Base-by-base conservation (phyloP, 2,113 vertebrate genomes). In the Carassius auratus region DNA sequence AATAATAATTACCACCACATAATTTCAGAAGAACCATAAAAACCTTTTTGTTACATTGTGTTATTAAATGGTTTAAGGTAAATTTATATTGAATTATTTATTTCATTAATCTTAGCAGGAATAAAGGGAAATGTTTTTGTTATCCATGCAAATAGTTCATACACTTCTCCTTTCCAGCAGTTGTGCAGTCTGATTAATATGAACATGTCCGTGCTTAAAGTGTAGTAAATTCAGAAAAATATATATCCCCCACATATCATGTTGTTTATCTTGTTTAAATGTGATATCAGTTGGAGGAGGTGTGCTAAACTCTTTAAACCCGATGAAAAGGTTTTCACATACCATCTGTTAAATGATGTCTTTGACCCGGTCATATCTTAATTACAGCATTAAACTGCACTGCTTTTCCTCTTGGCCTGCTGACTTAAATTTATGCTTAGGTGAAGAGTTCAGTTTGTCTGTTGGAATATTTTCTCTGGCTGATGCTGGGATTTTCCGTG, bases 401-500 rank as follows among this genome's bases (percentile, higher is more conserved):
- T 48, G 45, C 59, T 76, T 71, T 84, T 86, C 62, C 64, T 89
- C n/a, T 69, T 52, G n/a, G 73, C 52, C 13, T 69, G 66, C 33
- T 21, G 86, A 14, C 13, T 30, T n/a, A 81, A 71, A 78, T 85
- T 64, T 88, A 52, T 76, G 45, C 85, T 89, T 81, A 59, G 66
- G 59, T 71, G 48, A 45, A 57, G n/a, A 73, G 85, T 82, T 86
- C 33, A 23, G 85, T 57, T 79, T 74, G 74, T 86, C 45, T 12
- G 23, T 50, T 83, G 84, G 87, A 81, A 86, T 83, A 81, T 86
- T 86, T 86, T 87, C 69, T 84, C 55, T 87, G 84, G 66, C 81
- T 76, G 68, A 33, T 84, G 26, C 69, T 38, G 38, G 48, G 61
- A 86, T 84, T 88, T 90, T 90, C 84, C 86, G 77, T 82, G 87